Conservation (phyloP, 1,140 invertebrate genomes). For the Papilio aristodemus region DNA sequence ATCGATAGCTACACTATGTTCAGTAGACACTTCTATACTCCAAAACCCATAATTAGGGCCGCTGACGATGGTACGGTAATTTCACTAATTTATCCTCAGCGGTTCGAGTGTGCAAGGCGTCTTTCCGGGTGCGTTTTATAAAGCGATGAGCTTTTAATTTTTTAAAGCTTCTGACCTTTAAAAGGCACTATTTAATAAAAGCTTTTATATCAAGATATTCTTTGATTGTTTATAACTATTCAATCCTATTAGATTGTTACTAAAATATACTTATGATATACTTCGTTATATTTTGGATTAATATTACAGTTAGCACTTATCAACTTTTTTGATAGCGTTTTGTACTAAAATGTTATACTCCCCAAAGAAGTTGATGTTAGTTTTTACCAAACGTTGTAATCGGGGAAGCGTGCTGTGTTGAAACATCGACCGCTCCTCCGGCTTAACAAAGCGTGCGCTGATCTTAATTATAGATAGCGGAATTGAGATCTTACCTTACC, state of each 20-base stretch:
- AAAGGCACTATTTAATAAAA: slow-evolving; percentile 1
- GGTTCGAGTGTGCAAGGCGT: not conserved
- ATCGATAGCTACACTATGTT: not conserved
- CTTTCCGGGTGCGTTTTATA: slow-evolving; percentile 23
- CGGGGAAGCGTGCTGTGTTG: slow-evolving; percentile 1
- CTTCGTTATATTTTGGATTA: not conserved
- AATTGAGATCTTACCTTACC: slow-evolving; percentile 17
- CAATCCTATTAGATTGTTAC: too few species aligned
- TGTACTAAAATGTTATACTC: not conserved
- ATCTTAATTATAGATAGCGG: slow-evolving; percentile 43
- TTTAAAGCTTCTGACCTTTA: slow-evolving; percentile 18
- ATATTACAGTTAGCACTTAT: not conserved
- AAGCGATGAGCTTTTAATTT: not conserved
- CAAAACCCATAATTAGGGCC: slow-evolving; percentile 19
- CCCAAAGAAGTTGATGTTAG: slow-evolving; percentile 8
- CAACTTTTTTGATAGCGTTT: not conserved
- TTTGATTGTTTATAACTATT: too few species aligned
- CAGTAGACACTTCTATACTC: slow-evolving; percentile 12
- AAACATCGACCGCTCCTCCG: not conserved
- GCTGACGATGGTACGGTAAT: slow-evolving; percentile 9
- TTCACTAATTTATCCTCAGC: slow-evolving; percentile 25
- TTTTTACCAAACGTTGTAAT: not conserved
- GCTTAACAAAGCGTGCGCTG: slow-evolving; percentile 12
- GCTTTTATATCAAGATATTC: not conserved
- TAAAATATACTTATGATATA: too few species aligned